Evolutionary conservation across 2,888 invertebrate genomes (phyloP).

Genomic region (Drosophila hamatofila): DNA sequence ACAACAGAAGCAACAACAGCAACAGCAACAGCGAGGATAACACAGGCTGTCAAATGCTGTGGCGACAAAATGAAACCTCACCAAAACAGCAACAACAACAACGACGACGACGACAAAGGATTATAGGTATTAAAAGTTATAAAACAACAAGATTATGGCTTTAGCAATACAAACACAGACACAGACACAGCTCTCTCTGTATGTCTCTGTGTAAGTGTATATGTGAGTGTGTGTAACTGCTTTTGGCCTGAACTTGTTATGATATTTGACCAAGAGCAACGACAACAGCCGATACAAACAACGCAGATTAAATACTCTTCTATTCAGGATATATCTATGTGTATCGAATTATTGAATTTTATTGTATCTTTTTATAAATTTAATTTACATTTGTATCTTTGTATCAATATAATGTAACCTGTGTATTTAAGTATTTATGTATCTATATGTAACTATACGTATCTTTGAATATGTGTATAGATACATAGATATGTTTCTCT

Average conservation of each 20-base stretch:
- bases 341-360: not conserved
- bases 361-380: not conserved
- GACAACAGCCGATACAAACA: not conserved
- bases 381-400: not conserved
- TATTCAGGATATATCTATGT: not conserved
- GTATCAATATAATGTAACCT: not conserved
- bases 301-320: constrained; percentile 25
- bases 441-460: not conserved
- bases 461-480: not conserved
- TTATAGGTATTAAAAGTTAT: constrained; percentile 80
- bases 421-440: not conserved
- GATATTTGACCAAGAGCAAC: constrained; percentile 46
- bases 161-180: constrained; percentile 59
- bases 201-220: not conserved
- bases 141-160: constrained; percentile 78
- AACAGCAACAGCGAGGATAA: constrained; percentile 27
- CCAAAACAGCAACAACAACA: constrained; percentile 48
- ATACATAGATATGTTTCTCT: not conserved
- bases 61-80: constrained; percentile 51
- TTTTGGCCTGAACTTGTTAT: constrained; percentile 43
- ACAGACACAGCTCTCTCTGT: constrained; percentile 15
- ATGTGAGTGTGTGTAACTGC: constrained; percentile 19
- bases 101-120: constrained; percentile 55
- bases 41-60: constrained; percentile 45
- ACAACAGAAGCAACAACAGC: too few species aligned